phyloP scores from a whole-genome alignment of 1,140 invertebrate genomes.

The Anastrepha ludens region DNA sequence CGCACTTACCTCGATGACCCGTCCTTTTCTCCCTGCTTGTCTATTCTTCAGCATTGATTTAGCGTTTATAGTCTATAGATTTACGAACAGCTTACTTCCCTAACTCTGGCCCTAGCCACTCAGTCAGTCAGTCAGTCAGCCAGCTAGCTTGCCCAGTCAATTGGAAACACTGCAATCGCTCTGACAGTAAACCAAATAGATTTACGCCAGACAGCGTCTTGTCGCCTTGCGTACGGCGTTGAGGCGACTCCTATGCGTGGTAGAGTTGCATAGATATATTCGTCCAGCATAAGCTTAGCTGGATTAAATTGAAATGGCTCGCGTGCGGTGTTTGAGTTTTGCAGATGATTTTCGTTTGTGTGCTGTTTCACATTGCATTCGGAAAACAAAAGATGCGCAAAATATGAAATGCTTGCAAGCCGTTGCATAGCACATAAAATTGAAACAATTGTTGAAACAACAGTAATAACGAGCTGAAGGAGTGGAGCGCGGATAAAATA shows the following conservation, averaged over 20 bases:
- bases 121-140: background rate
- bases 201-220: conserved; percentile 29
- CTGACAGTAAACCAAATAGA: conserved; percentile 30
- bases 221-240: background rate
- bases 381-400: conserved; percentile 37
- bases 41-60: background rate
- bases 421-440: background rate
- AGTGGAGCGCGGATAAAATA: background rate
- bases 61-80: background rate
- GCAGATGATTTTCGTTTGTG: conserved; percentile 16
- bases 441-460: conserved; percentile 33
- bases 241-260: too few species aligned
- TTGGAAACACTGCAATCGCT: conserved; percentile 32
- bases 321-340: conserved; percentile 3
- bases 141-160: conserved; percentile 20
- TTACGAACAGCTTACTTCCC: conserved; percentile 11
- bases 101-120: background rate
- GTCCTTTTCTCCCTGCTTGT: too few species aligned
- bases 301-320: conserved; percentile 29
- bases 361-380: background rate
- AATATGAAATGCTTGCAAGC: conserved; percentile 29
- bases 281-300: conserved; percentile 31
- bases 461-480: background rate
- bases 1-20: too few species aligned
- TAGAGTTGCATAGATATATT: background rate